These are phyloP conservation scores for Herpetotheres cachinnans DNA, from an alignment of 2,113 vertebrate genomes.

Conservation along the genomic window DNA sequence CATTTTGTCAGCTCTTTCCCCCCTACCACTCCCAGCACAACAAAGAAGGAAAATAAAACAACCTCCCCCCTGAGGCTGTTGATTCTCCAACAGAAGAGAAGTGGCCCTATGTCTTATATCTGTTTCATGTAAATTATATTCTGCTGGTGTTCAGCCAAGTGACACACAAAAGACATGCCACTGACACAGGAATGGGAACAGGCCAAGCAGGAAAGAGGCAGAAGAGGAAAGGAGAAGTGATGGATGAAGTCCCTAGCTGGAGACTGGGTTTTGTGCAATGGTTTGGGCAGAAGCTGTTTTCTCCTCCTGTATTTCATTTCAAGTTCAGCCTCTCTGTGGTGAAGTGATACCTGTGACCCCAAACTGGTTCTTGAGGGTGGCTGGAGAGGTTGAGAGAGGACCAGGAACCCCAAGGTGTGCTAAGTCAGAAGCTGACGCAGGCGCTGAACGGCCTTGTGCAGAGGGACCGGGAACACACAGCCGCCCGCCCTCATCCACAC, in stretches of 20 bases:
- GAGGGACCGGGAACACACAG: background rate
- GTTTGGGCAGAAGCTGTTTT: background rate
- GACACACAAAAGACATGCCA: background rate
- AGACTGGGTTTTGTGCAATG: background rate
- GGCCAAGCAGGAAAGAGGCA: background rate
- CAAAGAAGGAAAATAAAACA: background rate
- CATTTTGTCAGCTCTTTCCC: background rate
- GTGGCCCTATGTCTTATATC: background rate
- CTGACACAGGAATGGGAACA: background rate
- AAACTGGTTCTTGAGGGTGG: background rate
- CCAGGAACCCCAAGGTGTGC: background rate
- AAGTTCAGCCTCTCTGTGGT: background rate
- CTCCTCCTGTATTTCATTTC: background rate
- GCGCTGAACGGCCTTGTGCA: rapidly evolving
- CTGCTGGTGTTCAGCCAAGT: background rate
- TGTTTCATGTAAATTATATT: background rate
- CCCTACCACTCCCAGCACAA: background rate
- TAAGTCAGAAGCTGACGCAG: background rate
- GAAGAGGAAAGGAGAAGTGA: background rate
- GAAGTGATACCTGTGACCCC: background rate
- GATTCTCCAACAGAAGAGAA: background rate
- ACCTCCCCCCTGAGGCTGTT: background rate
- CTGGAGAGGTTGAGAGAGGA: background rate
- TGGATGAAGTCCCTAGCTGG: background rate
- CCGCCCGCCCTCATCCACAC: background rate